phyloP scores from a whole-genome alignment of 2,888 invertebrate genomes.

The Boloria euphrosyne region DNA sequence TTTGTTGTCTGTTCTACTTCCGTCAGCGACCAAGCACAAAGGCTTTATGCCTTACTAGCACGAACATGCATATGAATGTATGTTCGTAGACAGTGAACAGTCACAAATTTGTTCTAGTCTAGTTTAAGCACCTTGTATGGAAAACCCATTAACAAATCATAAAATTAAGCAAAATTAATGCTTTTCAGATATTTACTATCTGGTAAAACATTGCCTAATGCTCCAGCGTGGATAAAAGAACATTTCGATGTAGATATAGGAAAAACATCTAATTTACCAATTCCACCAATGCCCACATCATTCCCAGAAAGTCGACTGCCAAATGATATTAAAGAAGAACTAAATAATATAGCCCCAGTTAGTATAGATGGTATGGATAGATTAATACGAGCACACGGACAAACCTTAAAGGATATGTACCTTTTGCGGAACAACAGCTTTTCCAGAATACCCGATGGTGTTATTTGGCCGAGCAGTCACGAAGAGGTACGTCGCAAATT shows the following conservation, averaged over 20 bases:
- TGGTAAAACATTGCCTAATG: constrained; percentile 87
- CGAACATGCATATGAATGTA: too few relatives aligned
- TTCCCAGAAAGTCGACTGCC: constrained; percentile 87
- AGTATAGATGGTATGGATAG: constrained; percentile 90
- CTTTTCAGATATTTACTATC: constrained; percentile 90
- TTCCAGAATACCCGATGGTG: constrained; percentile 94
- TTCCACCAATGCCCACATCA: constrained; percentile 81
- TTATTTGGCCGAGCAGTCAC: constrained; percentile 95
- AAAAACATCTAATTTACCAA: constrained; percentile 50
- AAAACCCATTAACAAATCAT: too few relatives aligned
- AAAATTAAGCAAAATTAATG: too few relatives aligned
- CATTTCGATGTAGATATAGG: constrained; percentile 86
- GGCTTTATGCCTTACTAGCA: too few relatives aligned
- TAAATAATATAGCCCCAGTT: constrained; percentile 69
- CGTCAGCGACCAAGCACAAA: too few relatives aligned
- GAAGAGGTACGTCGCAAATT: constrained; percentile 79
- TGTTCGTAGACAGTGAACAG: too few relatives aligned
- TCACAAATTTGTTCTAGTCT: too few relatives aligned
- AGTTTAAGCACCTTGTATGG: too few relatives aligned
- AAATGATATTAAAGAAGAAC: constrained; percentile 80
- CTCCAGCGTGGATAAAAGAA: constrained; percentile 90
- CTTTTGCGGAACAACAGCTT: constrained; percentile 87
- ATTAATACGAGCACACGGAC: constrained; percentile 94
- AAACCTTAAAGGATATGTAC: constrained; percentile 95
- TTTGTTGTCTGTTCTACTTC: too few relatives aligned